Evolutionary conservation across 2,113 vertebrate genomes (phyloP).

Genomic region (Clinocottus analis): DNA sequence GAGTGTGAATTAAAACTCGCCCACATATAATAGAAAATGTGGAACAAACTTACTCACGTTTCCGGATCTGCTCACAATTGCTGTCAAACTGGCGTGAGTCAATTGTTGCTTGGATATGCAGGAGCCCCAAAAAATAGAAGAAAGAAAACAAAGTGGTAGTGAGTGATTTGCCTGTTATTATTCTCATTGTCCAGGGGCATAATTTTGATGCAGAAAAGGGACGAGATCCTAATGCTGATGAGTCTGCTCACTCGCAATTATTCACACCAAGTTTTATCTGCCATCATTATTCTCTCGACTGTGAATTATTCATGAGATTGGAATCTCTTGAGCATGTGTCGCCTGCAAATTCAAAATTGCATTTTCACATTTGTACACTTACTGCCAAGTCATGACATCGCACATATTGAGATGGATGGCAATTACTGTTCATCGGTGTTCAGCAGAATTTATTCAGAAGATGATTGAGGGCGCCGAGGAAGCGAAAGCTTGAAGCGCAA

Average conservation of each 20-base stretch:
- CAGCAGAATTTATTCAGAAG: slow-evolving; percentile 34
- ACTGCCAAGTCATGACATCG: slow-evolving; percentile 43
- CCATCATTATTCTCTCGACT: slow-evolving; percentile 26
- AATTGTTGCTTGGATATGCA: slow-evolving; percentile 74
- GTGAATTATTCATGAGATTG: slow-evolving; percentile 59
- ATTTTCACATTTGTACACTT: slow-evolving; percentile 48
- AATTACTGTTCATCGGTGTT: slow-evolving; percentile 52
- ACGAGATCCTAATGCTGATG: slow-evolving; percentile 36
- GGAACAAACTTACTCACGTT: slow-evolving; percentile 82
- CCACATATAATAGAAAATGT: slow-evolving; percentile 57
- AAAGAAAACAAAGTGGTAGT: slow-evolving; percentile 43
- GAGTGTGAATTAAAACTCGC: slow-evolving; percentile 84
- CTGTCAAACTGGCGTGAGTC: slow-evolving; percentile 66
- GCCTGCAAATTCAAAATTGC: slow-evolving; percentile 36
- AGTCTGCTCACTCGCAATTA: slow-evolving; percentile 42
- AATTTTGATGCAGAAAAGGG: slow-evolving; percentile 48
- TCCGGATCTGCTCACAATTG: slow-evolving; percentile 79
- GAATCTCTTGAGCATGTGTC: slow-evolving; percentile 33
- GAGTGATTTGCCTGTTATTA: slow-evolving; percentile 78
- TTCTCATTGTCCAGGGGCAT: slow-evolving; percentile 60
- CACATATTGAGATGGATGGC: slow-evolving; percentile 56
- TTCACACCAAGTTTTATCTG: slow-evolving; percentile 46
- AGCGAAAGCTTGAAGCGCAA: not conserved
- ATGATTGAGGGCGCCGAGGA: slow-evolving; percentile 15
- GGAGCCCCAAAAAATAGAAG: not conserved